phyloP scores from a whole-genome alignment of 2,888 invertebrate genomes.

The Aphidoletes aphidimyza region DNA sequence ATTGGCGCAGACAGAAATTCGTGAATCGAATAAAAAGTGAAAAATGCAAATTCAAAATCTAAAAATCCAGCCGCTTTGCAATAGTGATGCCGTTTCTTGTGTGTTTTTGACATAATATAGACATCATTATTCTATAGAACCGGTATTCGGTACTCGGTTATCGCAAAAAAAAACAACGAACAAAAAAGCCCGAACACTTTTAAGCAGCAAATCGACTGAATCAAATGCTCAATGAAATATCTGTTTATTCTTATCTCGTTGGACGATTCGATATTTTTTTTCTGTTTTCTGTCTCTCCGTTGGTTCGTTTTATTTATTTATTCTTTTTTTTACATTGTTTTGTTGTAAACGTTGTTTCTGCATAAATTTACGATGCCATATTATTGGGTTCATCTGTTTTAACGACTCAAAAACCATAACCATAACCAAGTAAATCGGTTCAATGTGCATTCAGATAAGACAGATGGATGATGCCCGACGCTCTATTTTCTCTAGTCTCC shows the following conservation, averaged over 20 bases:
- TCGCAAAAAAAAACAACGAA: background rate
- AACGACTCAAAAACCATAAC: conserved; percentile 36
- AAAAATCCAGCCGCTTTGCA: background rate
- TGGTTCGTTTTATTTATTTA: too few species aligned
- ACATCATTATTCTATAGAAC: conserved; percentile 3
- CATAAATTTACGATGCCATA: conserved; percentile 26
- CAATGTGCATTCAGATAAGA: background rate
- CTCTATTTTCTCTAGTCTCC: too few species aligned
- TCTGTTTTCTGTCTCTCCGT: background rate
- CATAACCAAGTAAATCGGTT: conserved; percentile 18
- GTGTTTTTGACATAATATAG: background rate
- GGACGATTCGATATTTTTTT: background rate
- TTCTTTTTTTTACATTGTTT: too few species aligned
- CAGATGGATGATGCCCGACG: background rate
- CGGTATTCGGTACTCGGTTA: too few species aligned
- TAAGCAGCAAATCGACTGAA: conserved; percentile 36
- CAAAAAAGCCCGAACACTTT: background rate
- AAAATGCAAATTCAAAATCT: background rate
- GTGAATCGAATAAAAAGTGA: background rate
- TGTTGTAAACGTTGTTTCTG: too few species aligned
- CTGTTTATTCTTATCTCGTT: conserved; percentile 14
- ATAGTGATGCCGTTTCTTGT: too few species aligned
- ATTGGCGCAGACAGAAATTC: background rate
- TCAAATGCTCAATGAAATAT: conserved; percentile 36
- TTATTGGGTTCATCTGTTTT: conserved; percentile 31